Base-by-base conservation (phyloP, 2,797 vertebrate genomes). In the Halcyon badia region DNA sequence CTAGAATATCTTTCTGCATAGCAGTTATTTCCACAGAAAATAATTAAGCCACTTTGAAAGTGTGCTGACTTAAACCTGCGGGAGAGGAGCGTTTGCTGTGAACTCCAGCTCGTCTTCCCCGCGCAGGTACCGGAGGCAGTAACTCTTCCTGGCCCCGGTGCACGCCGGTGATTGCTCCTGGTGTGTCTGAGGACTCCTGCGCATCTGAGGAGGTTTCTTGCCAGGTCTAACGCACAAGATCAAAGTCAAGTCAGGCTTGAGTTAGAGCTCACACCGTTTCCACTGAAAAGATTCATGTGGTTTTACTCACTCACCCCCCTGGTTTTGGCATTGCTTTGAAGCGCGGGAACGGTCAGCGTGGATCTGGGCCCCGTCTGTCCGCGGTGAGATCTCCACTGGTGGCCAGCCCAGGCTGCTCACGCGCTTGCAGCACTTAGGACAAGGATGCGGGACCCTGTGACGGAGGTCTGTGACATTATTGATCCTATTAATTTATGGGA, bases 401-500 rank as follows among this genome's bases (percentile, higher is more conserved):
- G 85, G 41, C 82, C 49, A 30, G 78, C 10, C 85, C 79, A 44
- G 37, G 60, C 3, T 7, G 33, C 73, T 69, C 13, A 0, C 3
- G 25, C 26, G 9, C 87, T 65, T 3, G 0, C 1, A 80, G 88
- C 94, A 93, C 95, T 96, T 78, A 93, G 77, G 5, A 14, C 86
- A 41, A 90, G 86, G 87, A 88, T 64, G 35, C 3, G 1, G 79
- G 93, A 70, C 75, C 86, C 82, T 8, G 68, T 11, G 83, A 4
- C 87, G 33, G 48, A 26, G 91, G 65, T 58, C 90, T 86, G 69
- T 0, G 21, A 79, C 90, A 87, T 51, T 39, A 56, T 3, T 44
- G 70, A 64, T 85, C 14, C 82, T 41, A 21, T 65, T 79, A 75
- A 95, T 94, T 92, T 87, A 76, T 73, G 66, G 88, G 42, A 82